phyloP scores from a whole-genome alignment of 1,140 invertebrate genomes.

The Luehdorfia chinensis region DNA sequence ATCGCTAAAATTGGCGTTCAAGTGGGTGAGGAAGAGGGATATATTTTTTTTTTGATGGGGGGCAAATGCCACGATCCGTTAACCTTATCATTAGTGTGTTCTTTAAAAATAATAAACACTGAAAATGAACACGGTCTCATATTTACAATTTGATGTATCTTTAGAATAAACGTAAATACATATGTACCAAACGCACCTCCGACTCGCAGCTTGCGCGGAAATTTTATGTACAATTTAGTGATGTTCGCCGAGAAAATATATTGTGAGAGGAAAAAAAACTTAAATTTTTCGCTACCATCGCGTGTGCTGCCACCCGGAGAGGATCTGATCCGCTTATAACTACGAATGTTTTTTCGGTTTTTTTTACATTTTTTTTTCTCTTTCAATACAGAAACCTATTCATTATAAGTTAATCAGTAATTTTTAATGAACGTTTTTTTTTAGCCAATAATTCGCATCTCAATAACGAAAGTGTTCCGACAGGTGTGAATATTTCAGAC shows the following conservation, averaged over 20 bases:
- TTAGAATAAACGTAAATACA: constrained; percentile 60
- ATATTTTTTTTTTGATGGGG: too few species aligned
- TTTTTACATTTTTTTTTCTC: constrained; percentile 43
- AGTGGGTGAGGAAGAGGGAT: background rate
- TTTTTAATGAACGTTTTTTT: constrained; percentile 43
- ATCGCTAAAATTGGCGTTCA: constrained; percentile 11
- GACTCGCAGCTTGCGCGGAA: constrained; percentile 23
- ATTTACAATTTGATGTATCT: constrained; percentile 59
- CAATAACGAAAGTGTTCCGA: background rate
- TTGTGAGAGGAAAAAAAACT: too few species aligned
- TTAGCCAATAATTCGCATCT: constrained; percentile 34
- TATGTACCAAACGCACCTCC: constrained; percentile 34
- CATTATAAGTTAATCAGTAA: constrained; percentile 57
- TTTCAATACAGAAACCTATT: constrained; percentile 62
- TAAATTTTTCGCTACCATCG: constrained; percentile 19
- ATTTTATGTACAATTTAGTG: constrained; percentile 57
- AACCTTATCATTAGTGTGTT: constrained; percentile 34
- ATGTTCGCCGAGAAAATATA: constrained; percentile 31
- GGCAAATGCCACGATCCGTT: constrained; percentile 12
- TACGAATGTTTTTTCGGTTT: constrained; percentile 43
- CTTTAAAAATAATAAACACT: constrained; percentile 52
- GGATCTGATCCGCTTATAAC: constrained; percentile 42
- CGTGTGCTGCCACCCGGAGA: constrained; percentile 26
- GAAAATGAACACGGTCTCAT: constrained; percentile 60
- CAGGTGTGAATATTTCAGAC: too few species aligned